A percentile compares a stretch with the other conserved stretches of the same genome.
These are phyloP conservation scores for Corythornis vintsioides DNA, from an alignment of 2,113 vertebrate genomes.

Conservation along the genomic window DNA sequence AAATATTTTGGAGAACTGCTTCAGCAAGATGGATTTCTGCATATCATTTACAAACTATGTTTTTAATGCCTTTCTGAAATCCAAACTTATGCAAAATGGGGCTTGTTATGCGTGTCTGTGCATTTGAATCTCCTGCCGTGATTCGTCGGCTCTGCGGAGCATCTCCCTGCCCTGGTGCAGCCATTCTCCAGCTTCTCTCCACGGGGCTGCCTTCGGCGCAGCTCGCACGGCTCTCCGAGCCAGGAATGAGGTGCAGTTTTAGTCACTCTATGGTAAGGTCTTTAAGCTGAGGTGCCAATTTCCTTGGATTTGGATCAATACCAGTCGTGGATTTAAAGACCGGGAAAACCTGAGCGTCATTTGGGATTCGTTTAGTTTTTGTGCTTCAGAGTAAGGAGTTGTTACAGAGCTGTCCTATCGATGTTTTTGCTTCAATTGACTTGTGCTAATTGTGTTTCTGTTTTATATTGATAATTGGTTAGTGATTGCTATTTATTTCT, in stretches of 20 bases:
- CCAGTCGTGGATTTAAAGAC: not conserved
- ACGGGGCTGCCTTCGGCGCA: not conserved
- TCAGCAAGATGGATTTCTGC: constrained; percentile 45
- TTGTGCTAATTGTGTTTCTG: not conserved
- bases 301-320: not conserved
- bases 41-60: constrained; percentile 52
- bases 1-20: constrained; percentile 62
- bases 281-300: not conserved
- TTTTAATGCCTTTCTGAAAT: constrained; percentile 49
- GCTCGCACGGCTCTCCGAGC: not conserved
- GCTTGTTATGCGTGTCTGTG: not conserved
- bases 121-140: constrained; percentile 65
- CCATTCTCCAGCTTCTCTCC: constrained; percentile 13
- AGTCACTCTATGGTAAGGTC: not conserved
- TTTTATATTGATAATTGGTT: not conserved
- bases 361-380: not conserved
- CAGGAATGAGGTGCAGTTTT: not conserved
- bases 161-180: not conserved
- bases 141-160: constrained; percentile 33
- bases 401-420: not conserved
- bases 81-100: constrained; percentile 22
- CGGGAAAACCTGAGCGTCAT: not conserved
- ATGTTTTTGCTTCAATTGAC: not conserved
- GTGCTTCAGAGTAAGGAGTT: not conserved
- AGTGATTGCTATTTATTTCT: not conserved